Base-by-base conservation (phyloP, 2,797 vertebrate species). In the Labeo calbasu region DNA sequence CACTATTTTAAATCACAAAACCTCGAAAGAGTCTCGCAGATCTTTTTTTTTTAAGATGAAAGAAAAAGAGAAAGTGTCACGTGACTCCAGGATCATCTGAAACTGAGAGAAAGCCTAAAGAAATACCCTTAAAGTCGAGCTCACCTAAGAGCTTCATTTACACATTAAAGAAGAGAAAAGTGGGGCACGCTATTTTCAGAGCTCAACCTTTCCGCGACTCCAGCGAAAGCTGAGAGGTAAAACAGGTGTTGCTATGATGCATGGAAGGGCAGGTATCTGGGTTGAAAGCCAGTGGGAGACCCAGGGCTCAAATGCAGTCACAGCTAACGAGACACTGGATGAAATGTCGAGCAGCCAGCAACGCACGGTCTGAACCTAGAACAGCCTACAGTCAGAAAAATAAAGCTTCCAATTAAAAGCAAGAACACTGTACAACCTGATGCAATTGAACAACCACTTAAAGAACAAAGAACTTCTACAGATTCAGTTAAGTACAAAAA, bases 91-190 rank as follows among this genome's bases (percentile, higher is more conserved):
- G 23, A 36, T 17, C 63, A 13, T 43, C 32, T 14, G 11, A 61
- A 55, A 79, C 76, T 25, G 40, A 40, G 57, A 36, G 40, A 61
- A 70, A 63, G 71, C 69, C 69, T 53, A 12, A 46, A 65, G 63
- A 85, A 65, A 50, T 43, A 40, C 55, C 40, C 36, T 50, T 77
- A 40, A 80, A 84, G 82, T 79, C 70, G 2, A 25, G 73, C 70
- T 82, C 76, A 86, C 85, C 83, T 85, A 79, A 84, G 84, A 84
- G 82, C 71, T 86, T 87, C 63, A 86, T 89, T 87, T 89, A 83
- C 88, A 87, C 88, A 86, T 83, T 73, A 87, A 87, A 86, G 84
- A 51, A 12, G 40, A 53, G 71, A 63, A 89, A 89, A 86, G 59
- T 87, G 72, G 88, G 86, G 53, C 85, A 81, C 9, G 83, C 85